Percentiles rank a stretch among this genome's conserved stretches.
phyloP scores from a whole-genome alignment of 2,797 vertebrate genomes.

The Borostomias antarcticus region DNA sequence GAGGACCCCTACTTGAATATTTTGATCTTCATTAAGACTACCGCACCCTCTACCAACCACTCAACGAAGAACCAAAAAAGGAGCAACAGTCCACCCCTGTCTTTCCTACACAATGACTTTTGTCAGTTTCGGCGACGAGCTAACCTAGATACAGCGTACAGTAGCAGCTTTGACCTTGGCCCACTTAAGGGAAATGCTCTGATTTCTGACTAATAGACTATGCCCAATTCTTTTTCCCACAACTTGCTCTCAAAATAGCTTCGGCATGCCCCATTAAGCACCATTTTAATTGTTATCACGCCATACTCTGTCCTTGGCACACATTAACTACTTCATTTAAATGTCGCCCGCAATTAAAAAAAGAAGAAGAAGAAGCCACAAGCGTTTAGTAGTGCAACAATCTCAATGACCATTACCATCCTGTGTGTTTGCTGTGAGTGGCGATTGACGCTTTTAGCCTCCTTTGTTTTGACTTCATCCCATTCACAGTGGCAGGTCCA shows the following conservation, averaged over 20 bases:
- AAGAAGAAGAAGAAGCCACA: constrained; percentile 36
- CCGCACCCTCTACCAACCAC: too few species aligned
- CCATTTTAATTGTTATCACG: constrained; percentile 74
- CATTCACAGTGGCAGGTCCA: constrained; percentile 1
- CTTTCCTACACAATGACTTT: too few species aligned
- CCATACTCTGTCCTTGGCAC: constrained; percentile 71
- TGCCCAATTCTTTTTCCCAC: constrained; percentile 61
- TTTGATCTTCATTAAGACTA: too few species aligned
- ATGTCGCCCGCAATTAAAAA: constrained; percentile 71
- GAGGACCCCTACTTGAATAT: too few species aligned
- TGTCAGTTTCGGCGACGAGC: constrained; percentile 54
- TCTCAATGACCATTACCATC: constrained; percentile 1
- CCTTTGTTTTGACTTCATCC: constrained; percentile 10
- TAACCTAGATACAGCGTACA: constrained; percentile 60
- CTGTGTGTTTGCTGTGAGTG: constrained; percentile 10
- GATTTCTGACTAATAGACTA: constrained; percentile 70
- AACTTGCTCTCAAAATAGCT: constrained; percentile 72
- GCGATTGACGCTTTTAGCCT: constrained; percentile 15
- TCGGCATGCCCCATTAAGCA: constrained; percentile 70
- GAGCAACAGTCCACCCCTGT: too few species aligned
- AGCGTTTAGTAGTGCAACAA: constrained; percentile 25
- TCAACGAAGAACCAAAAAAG: too few species aligned
- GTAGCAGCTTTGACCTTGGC: constrained; percentile 71
- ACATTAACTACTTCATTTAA: constrained; percentile 71
- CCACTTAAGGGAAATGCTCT: constrained; percentile 67